Conservation (phyloP, 2,888 invertebrate species). For the Rhopalosiphum nymphaeae region DNA sequence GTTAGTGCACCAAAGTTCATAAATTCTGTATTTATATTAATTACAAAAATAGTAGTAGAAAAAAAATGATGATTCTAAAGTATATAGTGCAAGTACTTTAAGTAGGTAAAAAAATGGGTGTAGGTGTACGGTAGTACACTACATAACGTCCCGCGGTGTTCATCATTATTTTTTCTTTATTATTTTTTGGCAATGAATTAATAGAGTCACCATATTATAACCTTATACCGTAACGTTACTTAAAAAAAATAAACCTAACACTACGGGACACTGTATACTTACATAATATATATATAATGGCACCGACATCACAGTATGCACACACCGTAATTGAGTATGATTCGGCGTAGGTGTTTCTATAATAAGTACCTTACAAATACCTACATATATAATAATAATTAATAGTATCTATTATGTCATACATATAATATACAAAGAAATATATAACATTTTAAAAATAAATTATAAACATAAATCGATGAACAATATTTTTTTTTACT, state of each 20-base stretch:
- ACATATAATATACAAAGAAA: neutral
- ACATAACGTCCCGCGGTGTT: neutral
- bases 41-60: neutral
- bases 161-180: neutral
- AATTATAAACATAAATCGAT: neutral
- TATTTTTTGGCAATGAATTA: neutral
- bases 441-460: neutral
- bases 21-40: neutral
- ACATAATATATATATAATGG: neutral
- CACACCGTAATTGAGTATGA: neutral
- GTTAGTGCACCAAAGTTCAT: neutral
- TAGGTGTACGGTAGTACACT: neutral
- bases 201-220: neutral
- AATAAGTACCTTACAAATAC: no score
- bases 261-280: neutral
- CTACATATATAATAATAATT: neutral
- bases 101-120: neutral
- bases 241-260: neutral
- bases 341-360: neutral
- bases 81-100: neutral
- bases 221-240: neutral
- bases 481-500: neutral
- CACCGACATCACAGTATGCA: neutral
- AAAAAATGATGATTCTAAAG: neutral
- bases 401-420: neutral